phyloP scores from a whole-genome alignment of 2,113 vertebrate genomes.

The Sitta europaea region DNA sequence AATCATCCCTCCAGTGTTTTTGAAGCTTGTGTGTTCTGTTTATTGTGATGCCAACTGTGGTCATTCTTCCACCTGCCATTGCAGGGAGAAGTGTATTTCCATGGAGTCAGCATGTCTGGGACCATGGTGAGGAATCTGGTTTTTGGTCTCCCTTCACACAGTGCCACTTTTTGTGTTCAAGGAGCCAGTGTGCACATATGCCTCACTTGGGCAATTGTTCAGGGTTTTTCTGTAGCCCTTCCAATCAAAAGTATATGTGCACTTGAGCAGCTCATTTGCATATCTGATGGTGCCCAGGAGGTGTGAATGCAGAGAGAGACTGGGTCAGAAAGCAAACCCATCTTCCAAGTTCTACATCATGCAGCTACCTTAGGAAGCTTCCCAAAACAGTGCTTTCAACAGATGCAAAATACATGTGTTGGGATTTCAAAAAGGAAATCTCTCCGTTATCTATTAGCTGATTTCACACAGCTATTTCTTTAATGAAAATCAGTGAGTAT shows the following conservation, averaged over 20 bases:
- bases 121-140: not conserved
- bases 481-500: not conserved
- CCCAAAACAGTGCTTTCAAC: not conserved
- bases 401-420: not conserved
- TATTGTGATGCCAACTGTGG: not conserved
- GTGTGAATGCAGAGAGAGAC: not conserved
- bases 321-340: not conserved
- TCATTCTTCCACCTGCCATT: not conserved
- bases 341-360: not conserved
- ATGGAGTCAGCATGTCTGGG: not conserved
- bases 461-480: not conserved
- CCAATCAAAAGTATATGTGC: not conserved
- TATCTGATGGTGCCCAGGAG: not conserved
- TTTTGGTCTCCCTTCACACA: not conserved
- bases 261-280: not conserved
- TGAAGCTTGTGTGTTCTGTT: not conserved
- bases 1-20: not conserved
- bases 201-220: not conserved
- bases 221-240: not conserved
- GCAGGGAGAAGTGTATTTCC: not conserved
- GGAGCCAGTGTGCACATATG: fast-evolving
- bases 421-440: not conserved
- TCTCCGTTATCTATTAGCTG: not conserved
- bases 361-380: not conserved
- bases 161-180: fast-evolving